A percentile compares a stretch with the other conserved stretches of the same genome.
Evolutionary conservation across 2,797 vertebrate species (phyloP).

Genomic region (Etheostoma perlongum): DNA sequence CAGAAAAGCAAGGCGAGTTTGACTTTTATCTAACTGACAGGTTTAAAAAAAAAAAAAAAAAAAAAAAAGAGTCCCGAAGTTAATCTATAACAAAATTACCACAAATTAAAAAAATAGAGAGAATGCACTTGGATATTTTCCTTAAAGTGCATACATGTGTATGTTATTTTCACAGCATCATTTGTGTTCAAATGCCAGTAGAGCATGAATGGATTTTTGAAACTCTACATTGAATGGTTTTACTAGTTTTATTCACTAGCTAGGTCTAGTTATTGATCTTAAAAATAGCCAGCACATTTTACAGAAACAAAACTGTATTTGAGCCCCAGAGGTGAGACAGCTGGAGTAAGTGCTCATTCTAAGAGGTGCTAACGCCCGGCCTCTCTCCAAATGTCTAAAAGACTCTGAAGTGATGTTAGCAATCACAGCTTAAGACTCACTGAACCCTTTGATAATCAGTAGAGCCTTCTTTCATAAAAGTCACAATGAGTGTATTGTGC

Average conservation of each 20-base stretch:
- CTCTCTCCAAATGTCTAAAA: slow-evolving; percentile 67
- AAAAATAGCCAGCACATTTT: slow-evolving; percentile 49
- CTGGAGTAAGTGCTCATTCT: slow-evolving; percentile 64
- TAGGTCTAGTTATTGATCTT: slow-evolving; percentile 55
- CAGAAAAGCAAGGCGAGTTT: neutral
- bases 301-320: slow-evolving; percentile 32
- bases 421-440: slow-evolving; percentile 73
- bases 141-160: neutral
- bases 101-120: neutral
- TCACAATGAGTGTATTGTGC: slow-evolving; percentile 53
- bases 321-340: slow-evolving; percentile 53
- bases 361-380: slow-evolving; percentile 63
- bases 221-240: slow-evolving; percentile 45
- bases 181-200: slow-evolving; percentile 30
- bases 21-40: neutral
- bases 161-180: neutral
- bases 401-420: slow-evolving; percentile 77
- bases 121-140: neutral
- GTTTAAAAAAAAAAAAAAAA: neutral
- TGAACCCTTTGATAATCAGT: slow-evolving; percentile 75
- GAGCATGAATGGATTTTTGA: slow-evolving; percentile 48
- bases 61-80: too few species aligned
- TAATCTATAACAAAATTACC: too few species aligned
- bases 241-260: neutral
- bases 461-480: slow-evolving; percentile 68